Conservation (phyloP, 2,888 invertebrate species). For the Yponomeuta malinellus region DNA sequence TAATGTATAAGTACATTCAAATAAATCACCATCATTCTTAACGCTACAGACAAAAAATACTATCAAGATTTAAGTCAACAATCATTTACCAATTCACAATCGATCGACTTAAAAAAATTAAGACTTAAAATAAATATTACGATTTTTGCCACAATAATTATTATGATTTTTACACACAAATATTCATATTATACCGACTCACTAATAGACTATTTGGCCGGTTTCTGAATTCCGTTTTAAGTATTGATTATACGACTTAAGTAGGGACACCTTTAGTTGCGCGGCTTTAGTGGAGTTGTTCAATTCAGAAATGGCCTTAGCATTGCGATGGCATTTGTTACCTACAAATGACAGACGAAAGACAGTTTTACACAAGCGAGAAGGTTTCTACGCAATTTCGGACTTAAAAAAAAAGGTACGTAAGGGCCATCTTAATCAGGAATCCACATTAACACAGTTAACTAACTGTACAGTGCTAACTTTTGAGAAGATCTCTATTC, state of each 20-base stretch:
- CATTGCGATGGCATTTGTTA: no score
- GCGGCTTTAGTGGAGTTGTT: no score
- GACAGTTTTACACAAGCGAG: no score
- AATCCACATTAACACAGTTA: slow-evolving; percentile 9
- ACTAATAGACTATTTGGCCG: neutral
- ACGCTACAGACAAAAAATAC: neutral
- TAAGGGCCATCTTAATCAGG: neutral
- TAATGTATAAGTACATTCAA: neutral
- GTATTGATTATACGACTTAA: neutral
- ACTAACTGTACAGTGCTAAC: neutral
- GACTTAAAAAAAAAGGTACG: neutral
- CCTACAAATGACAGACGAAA: no score
- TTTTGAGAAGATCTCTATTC: neutral
- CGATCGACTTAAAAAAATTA: neutral
- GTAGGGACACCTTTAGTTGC: neutral
- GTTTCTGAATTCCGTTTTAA: neutral
- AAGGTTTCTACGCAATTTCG: neutral
- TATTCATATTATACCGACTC: neutral
- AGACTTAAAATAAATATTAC: neutral
- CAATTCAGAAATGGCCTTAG: neutral
- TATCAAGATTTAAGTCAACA: neutral
- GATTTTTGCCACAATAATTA: neutral
- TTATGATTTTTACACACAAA: neutral
- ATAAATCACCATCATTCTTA: neutral
- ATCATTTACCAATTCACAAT: neutral